Base-by-base conservation (phyloP, 2,888 invertebrate species). In the Hesperia comma region DNA sequence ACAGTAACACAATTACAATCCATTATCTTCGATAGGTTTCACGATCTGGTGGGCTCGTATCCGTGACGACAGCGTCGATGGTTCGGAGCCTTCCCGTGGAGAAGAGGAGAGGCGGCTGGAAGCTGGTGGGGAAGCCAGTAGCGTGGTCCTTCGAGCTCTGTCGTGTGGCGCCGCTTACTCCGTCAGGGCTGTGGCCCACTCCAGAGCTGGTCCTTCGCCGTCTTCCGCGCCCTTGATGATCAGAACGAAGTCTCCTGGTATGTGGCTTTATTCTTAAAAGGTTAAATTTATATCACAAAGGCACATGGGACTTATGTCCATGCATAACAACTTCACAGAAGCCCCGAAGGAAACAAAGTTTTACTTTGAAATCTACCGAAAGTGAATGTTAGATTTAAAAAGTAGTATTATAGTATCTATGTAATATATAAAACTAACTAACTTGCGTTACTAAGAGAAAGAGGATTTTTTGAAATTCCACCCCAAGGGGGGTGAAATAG, bases 171-270 rank as follows among this genome's bases (percentile, higher is more conserved):
- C 90, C 0, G 81, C 86, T 0, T 92, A 92, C 74, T 88, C 91
- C 0, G 90, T 92, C 12, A 77, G 85, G 51, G 90, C 85, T 5
- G 82, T 91, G 7, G 92, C 92, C 0, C 92, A 92, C 72, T 91
- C 91, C 0, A 77, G 86, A 37, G 92, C 87, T 1, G 92, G 92
- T 0, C 83, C 90, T 0, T 92, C 92, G 0, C 84, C 86, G 0
- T 79, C 84, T 0, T 92, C 92, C 0, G 77, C 76, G 2, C 88
- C 92, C 0, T 69, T 92, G 56, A 67, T 91, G 62, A 88, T 92
- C 43, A 84, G 86, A 69, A 92, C 92, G 19, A 92, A 91, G 77
- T 88, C 91, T 46, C 92, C 92, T 75, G 92, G 92, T 92, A 74
- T 75, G 69, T 19, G 8, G n/a, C n/a, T 37, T 12, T 12, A 37